Base-by-base conservation (phyloP, 2,113 vertebrate genomes). In the Oophaga pumilio region DNA sequence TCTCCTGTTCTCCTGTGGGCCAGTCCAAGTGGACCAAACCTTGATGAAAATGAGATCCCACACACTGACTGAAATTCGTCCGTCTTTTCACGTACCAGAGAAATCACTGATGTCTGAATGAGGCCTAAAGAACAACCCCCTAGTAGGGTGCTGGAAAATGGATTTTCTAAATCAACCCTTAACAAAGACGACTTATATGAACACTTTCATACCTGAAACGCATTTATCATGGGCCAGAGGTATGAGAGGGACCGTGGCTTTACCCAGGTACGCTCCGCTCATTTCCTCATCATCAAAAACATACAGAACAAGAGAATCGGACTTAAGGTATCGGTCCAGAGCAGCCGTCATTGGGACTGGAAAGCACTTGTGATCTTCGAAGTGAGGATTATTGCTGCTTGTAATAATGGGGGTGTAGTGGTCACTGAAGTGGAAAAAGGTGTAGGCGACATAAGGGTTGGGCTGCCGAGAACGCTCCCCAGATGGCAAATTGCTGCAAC, bases 401-500 rank as follows among this genome's bases (percentile, higher is more conserved):
- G 93, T 90, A 64, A 94, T 88, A 88, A 96, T 95, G 85, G 92
- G n/a, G 17, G 97, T 97, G 71, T 97, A 95, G 74, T 97, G 93
- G 92, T 98, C 96, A 15, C 94, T 91, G 89, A 97, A 97, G 91
- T 95, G 87, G 76, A 94, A 96, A 91, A 99, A 96, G 93, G 95
- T 97, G 94, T 97, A 99, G 91, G 98, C 93, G 62, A 96, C 94
- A 0, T 97, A 99, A 60, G 97, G 92, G 90, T 93, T 96, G 13
- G 96, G 96, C 87, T 92, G 94, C 17, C 71, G 56, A 56, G 90
- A 84, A 28, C 89, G 90, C 57, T 80, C 83, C 87, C 76, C 90
- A 84, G 92, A 85, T 2, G 60, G 91, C 13, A 98, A 95, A 87
- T 90, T 90, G 88, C 86, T 91, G 92, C 97, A 98, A 88, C 93